phyloP scores from a whole-genome alignment of 2,888 invertebrate genomes.

The Clanis bilineata region DNA sequence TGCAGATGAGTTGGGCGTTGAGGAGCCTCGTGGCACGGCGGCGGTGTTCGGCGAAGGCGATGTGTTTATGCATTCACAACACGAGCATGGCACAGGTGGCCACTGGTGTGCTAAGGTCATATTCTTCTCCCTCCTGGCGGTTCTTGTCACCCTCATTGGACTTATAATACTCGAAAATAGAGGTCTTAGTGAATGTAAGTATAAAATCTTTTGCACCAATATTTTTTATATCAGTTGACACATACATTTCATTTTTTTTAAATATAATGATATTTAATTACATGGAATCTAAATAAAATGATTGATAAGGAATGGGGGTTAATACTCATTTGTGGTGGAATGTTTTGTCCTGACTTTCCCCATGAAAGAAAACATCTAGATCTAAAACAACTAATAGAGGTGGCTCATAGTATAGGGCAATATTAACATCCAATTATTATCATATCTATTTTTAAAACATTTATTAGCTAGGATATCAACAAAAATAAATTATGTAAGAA shows the following conservation, averaged over 20 bases:
- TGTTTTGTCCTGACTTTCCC: too few relatives aligned
- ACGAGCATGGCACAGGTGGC: conserved; percentile 89
- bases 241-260: background rate
- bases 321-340: too few relatives aligned
- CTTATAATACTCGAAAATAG: conserved; percentile 91
- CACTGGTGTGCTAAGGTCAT: conserved; percentile 92
- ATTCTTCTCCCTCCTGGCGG: conserved; percentile 88
- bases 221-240: background rate
- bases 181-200: conserved; percentile 89
- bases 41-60: conserved; percentile 84
- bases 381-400: too few relatives aligned
- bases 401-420: too few relatives aligned
- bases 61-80: conserved; percentile 89
- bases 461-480: too few relatives aligned
- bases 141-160: conserved; percentile 87
- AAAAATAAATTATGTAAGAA: too few relatives aligned
- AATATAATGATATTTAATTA: background rate
- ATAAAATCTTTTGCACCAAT: conserved; percentile 11
- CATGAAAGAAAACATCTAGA: too few relatives aligned
- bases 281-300: background rate
- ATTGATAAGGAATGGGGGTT: background rate
- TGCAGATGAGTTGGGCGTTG: conserved; percentile 74
- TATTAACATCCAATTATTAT: too few relatives aligned
- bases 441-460: too few relatives aligned
- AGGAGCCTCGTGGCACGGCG: conserved; percentile 73